Evolutionary conservation across 1,140 invertebrate genomes (phyloP), one percentile per base, ranked within the genome.

Genomic region (Papilio polyxenes): DNA sequence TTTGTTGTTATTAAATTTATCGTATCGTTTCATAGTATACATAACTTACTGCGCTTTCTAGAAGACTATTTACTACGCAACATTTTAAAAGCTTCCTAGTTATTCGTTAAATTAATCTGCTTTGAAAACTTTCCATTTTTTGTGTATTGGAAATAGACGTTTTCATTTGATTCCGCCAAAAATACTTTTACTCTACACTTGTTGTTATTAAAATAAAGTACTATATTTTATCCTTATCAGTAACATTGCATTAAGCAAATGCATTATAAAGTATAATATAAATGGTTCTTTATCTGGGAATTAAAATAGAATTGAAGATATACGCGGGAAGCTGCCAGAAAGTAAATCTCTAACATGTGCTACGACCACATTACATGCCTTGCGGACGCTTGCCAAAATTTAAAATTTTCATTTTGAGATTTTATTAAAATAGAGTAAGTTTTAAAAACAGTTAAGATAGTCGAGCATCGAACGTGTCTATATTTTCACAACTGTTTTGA

Each of bases 301-400:
- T 72, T 72, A 37, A 72, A 72, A 37, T 40, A 13, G 65, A 72
- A 37, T 37, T 31, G 65, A 15, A 72, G 13, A 15, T 72, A 6
- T 37, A 65, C 10, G 11, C 20, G 62, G 65, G 31, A 40, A 37
- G 11, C 31, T 37, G 65, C 65, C 65, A 72, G 65, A 40, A 72
- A 72, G 65, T 72, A 72, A 72, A 72, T 72, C 65, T 72, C 4
- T 40, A 72, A 72, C 65, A 72, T 72, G 11, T 72, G 65, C 11
- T 72, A 10, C 65, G 13, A 23, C 23, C 56, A 59, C 56, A 2
- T 59, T 2, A 17, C n/a, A 15, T 15, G 31, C 65, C 65, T 40
- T 37, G 31, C 65, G 65, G 65, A 40, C 31, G 31, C 11, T 72
- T 40, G 65, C 65, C 65, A 72, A 65, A 65, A 10, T 11, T 65